Base-by-base conservation (phyloP, 2,797 vertebrate genomes). In the Sebastes ruberrimus region DNA sequence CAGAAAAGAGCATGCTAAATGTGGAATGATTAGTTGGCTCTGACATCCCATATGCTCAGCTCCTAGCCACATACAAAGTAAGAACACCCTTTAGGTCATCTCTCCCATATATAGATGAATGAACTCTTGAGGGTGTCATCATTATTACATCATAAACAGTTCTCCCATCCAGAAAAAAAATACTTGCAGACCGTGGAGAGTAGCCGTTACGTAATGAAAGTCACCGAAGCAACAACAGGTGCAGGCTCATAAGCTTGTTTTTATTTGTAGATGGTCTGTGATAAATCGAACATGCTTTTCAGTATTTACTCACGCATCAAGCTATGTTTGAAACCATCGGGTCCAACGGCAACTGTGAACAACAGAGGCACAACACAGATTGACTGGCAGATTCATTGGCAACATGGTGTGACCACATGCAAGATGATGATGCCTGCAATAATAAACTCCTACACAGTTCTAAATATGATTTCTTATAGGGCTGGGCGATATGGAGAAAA, bases 351-450 rank as follows among this genome's bases (percentile, higher is more conserved):
- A 80, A 59, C 65, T 64, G 68, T 62, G 66, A 83, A 63, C 33
- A 71, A 42, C 55, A 38, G 52, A 60, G 32, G 38, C 61, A 23
- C 55, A 76, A 61, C 22, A 66, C 61, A 76, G 76, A 72, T 23
- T 63, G 63, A 71, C 27, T 59, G 55, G 23, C 68, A 79, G 80
- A 77, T 76, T 70, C 1, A 35, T 20, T 33, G 61, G 6, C 28
- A 33, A 71, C 33, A 67, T 76, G 25, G 27, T 57, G 59, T 52
- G n/a, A 61, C 35, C 57, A 76, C 52, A 78, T 68, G 63, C 27
- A 56, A 7, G 28, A 72, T 11, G 30, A 67, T 23, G 13, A 56
- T 14, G 23, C 35, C 27, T 76, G 28, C 11, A 53, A 49, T 69
- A 13, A 46, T 22, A 3, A 27, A 76, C 22, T 20, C 18, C 42